Evolutionary conservation across 2,797 vertebrate genomes (phyloP).

Genomic region (Gila robusta): DNA sequence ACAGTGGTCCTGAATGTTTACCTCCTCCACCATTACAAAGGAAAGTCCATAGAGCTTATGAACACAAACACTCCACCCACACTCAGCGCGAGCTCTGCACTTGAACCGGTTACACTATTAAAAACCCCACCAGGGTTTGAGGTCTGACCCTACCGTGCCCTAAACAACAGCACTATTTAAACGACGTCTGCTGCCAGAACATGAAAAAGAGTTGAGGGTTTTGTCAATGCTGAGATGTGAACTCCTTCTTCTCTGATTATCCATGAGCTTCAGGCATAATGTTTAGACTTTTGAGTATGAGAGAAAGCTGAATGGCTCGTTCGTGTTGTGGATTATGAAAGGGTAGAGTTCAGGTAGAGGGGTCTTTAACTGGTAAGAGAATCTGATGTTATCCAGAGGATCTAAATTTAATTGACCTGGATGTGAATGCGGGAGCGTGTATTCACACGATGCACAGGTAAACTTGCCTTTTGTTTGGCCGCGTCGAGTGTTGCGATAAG

Average conservation of each 20-base stretch:
- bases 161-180: conserved; percentile 41
- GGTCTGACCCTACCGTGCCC: conserved; percentile 20
- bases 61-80: conserved; percentile 34
- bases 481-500: conserved; percentile 57
- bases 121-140: conserved; percentile 25
- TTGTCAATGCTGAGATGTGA: not conserved
- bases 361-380: not conserved
- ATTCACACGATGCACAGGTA: conserved; percentile 45
- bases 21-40: conserved; percentile 31
- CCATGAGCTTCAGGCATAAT: not conserved
- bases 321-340: conserved; percentile 24
- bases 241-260: not conserved
- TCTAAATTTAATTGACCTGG: not conserved
- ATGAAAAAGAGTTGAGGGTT: not conserved
- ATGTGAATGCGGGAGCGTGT: conserved; percentile 1
- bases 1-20: conserved; percentile 21
- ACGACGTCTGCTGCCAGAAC: conserved; percentile 2
- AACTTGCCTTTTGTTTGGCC: conserved; percentile 46
- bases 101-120: conserved; percentile 42
- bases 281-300: not conserved
- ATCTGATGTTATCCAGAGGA: conserved; percentile 9
- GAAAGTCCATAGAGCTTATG: conserved; percentile 27
- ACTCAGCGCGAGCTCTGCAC: conserved; percentile 5
- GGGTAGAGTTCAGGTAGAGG: not conserved
- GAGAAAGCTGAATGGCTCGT: not conserved